Evolutionary conservation across 2,113 vertebrate species (phyloP).

Genomic region (Aptenodytes patagonicus): DNA sequence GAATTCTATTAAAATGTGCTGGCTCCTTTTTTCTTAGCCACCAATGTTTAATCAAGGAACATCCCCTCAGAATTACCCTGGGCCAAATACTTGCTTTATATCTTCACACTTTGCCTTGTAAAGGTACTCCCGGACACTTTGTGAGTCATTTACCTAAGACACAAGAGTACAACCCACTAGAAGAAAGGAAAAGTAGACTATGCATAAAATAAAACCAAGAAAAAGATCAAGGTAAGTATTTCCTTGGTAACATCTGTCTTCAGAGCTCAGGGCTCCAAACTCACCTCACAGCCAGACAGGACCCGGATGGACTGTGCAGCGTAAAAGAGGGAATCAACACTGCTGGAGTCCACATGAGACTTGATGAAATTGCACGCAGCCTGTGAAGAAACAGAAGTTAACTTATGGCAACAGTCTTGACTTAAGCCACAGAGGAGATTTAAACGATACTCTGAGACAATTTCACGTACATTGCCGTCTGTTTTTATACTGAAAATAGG

Average conservation of each 20-base stretch:
- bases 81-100: not conserved
- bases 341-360: slow-evolving; percentile 85
- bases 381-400: slow-evolving; percentile 60
- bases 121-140: fast-evolving
- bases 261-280: not conserved
- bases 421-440: not conserved
- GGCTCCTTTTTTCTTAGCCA: not conserved
- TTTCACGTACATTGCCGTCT: not conserved
- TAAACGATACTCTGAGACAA: not conserved
- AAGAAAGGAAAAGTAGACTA: not conserved
- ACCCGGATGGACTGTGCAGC: slow-evolving; percentile 86
- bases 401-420: not conserved
- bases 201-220: not conserved
- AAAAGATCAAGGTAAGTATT: not conserved
- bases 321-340: slow-evolving; percentile 91
- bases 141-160: not conserved
- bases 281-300: slow-evolving; percentile 91
- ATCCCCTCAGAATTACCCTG: not conserved
- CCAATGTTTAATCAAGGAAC: not conserved
- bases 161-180: not conserved
- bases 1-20: not conserved
- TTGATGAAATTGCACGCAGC: slow-evolving; percentile 88
- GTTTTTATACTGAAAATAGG: not conserved
- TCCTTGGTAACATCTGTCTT: not conserved
- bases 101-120: not conserved